Evolutionary conservation across 2,888 invertebrate genomes (phyloP), one percentile per base, ranked within the genome.

Genomic region (Tanytarsus gracilentus): DNA sequence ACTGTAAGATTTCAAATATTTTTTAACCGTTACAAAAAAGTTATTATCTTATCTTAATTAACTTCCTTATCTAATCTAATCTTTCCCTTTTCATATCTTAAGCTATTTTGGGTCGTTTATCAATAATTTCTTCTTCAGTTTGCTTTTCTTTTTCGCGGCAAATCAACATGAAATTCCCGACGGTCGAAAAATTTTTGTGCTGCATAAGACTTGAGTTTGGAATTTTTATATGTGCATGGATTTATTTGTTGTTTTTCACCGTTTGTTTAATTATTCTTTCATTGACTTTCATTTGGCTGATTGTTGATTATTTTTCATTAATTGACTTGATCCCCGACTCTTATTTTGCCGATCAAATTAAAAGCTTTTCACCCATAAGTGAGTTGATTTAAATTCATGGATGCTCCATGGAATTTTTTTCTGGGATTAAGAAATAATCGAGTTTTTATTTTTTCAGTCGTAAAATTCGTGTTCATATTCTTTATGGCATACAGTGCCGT

Each of bases 131-230:
- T n/a, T n/a, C n/a, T n/a, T n/a, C n/a, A n/a, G n/a, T n/a, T n/a
- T n/a, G n/a, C n/a, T n/a, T n/a, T n/a, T n/a, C n/a, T n/a, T n/a
- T n/a, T n/a, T n/a, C n/a, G n/a, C n/a, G n/a, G n/a, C 30, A 30
- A 30, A 6, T 8, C 7, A 27, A 26, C n/a, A 49, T 49, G 49
- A 49, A 25, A 25, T 11, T 49, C 7, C 49, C 49, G 11, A 49
- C 49, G 8, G 27, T 49, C 11, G 49, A 49, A 9, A 49, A 25
- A 27, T 49, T 49, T 27, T n/a, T 49, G n/a, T 49, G n/a, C 8
- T 49, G 49, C n/a, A 14, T 49, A 2, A 23, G 9, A 1, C 26
- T 49, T 2, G 49, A 49, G 14, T 7, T n/a, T 8, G 49, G 49
- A 11, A 7, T 27, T 14, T n/a, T 49, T 6, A 14, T 49, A 2